Base-by-base conservation (phyloP, 1,140 invertebrate genomes). In the Linepithema humile region DNA sequence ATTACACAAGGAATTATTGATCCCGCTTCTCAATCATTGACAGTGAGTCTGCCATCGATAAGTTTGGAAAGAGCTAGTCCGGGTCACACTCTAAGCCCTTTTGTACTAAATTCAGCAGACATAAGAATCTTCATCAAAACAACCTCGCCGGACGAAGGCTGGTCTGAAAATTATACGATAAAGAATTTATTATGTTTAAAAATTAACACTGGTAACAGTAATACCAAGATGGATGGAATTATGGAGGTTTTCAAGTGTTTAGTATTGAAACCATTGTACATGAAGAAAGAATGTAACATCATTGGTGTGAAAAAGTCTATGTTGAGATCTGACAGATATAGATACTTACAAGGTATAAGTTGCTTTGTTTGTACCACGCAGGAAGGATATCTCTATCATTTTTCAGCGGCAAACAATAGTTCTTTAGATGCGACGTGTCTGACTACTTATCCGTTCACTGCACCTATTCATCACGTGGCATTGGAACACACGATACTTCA, bases 401-500 rank as follows among this genome's bases (percentile, higher is more conserved):
- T 96, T 50, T 92, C 95, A 3, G 83, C 92, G 3, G 83, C 92
- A 2, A 90, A 74, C 4, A 83, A 57, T 2, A 86, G 89, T 32
- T 85, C 91, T 57, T 74, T 73, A 5, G 90, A 92, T 40, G 85
- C 91, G 0, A 89, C 89, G 20, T 94, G 93, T 73, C 77, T 94
- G 35, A 94, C 92, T 0, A 91, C 91, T 75, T 97, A 97, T 90
- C 95, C 96, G 5, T 97, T 97, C 82, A 97, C 97, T 0, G 96
- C 97, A 0, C 95, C 96, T 1, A 96, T 97, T 15, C 95, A 95
- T 82, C 94, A 96, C 62, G 95, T 97, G 40, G 95, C 95, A 7
- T 93, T 97, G 15, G 96, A 97, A 88, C 94, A 96, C 77, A 96
- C 96, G 70, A 95, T 97, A 65, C 91, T 98, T 1, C 97, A 97